Evolutionary conservation across 2,113 vertebrate species (phyloP).

Genomic region (Connochaetes taurinus): DNA sequence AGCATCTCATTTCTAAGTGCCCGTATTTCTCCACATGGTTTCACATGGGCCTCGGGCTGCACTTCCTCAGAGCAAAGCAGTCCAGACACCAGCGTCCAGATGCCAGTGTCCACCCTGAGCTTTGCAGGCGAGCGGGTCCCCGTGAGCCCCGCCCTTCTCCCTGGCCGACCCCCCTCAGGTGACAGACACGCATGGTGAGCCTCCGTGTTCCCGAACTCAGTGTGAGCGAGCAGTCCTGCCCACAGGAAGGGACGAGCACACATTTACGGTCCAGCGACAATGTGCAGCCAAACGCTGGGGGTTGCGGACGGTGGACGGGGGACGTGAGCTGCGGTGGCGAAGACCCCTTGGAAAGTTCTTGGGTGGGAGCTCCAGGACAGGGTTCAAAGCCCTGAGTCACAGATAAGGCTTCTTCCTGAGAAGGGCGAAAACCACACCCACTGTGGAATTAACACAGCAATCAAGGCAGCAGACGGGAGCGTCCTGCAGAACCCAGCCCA

Average conservation of each 20-base stretch:
- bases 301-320: rapidly evolving
- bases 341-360: neutral
- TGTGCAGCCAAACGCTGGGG: neutral
- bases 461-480: neutral
- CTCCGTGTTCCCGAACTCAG: neutral
- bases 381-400: neutral
- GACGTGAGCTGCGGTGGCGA: rapidly evolving
- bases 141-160: neutral
- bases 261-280: rapidly evolving
- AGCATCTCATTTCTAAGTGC: rapidly evolving
- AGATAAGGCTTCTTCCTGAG: neutral
- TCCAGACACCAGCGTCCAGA: rapidly evolving
- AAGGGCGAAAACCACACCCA: neutral
- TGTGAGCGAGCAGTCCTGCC: neutral
- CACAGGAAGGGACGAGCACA: rapidly evolving
- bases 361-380: rapidly evolving
- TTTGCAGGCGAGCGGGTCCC: neutral
- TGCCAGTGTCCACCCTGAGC: neutral
- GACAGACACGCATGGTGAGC: neutral
- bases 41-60: neutral
- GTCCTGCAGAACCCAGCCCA: rapidly evolving
- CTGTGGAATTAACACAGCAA: rapidly evolving
- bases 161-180: neutral
- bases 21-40: rapidly evolving
- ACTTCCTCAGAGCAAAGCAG: neutral